phyloP scores from a whole-genome alignment of 2,113 vertebrate species.

The Blennius ocellaris region DNA sequence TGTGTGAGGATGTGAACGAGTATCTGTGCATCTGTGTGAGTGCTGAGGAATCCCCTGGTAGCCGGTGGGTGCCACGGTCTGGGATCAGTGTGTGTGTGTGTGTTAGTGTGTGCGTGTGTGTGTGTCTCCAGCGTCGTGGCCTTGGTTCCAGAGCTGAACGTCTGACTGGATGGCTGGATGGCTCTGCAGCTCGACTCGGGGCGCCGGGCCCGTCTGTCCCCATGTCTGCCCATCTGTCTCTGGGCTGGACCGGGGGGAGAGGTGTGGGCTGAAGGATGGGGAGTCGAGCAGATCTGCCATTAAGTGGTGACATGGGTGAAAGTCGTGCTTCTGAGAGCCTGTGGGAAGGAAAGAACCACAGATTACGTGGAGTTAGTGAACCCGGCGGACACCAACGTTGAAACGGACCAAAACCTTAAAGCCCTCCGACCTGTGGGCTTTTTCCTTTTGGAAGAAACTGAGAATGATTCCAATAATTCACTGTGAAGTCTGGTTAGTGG shows the following conservation, averaged over 20 bases:
- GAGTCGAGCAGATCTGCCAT: constrained; percentile 77
- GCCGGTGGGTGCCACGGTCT: constrained; percentile 20
- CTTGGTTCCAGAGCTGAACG: constrained; percentile 42
- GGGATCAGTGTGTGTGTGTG: constrained; percentile 23
- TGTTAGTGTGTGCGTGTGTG: not conserved
- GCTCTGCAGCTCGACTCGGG: constrained; percentile 35
- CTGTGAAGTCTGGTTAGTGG: too few relatives aligned
- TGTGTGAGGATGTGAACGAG: constrained; percentile 48
- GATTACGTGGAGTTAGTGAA: constrained; percentile 20
- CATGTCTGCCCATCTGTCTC: constrained; percentile 78
- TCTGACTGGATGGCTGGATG: constrained; percentile 36
- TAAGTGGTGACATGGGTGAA: constrained; percentile 77
- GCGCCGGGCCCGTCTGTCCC: constrained; percentile 71
- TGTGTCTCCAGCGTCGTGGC: constrained; percentile 38
- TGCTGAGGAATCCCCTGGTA: constrained; percentile 62
- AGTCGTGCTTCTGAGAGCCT: constrained; percentile 34
- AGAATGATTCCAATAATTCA: too few relatives aligned
- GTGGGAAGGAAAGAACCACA: constrained; percentile 31
- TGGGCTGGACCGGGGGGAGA: constrained; percentile 48
- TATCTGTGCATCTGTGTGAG: constrained; percentile 35
- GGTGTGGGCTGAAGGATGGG: constrained; percentile 85
- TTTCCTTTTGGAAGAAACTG: too few relatives aligned
- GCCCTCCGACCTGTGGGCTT: too few relatives aligned
- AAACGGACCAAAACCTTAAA: not conserved
- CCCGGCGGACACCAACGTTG: constrained; percentile 4